A percentile compares a stretch with the other conserved stretches of the same genome.
Evolutionary conservation across 2,888 invertebrate species (phyloP).

Genomic region (Hecatera dysodea): DNA sequence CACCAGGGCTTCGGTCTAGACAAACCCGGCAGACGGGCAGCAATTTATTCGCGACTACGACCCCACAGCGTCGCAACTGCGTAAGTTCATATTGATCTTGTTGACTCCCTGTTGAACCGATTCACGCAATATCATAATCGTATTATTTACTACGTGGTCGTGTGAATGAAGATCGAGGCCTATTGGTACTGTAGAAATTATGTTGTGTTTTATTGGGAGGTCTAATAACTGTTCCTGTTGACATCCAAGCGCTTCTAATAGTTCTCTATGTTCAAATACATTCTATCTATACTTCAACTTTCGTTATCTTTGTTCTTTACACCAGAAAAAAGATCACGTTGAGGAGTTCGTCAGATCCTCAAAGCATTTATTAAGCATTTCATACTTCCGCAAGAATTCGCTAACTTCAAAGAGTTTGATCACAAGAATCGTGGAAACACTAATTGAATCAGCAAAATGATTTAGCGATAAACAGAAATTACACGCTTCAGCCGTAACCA

Average conservation of each 20-base stretch:
- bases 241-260: neutral
- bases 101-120: slow-evolving; percentile 55
- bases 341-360: neutral
- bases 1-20: slow-evolving; percentile 62
- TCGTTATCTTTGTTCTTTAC: too few species aligned
- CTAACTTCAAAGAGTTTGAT: slow-evolving; percentile 6
- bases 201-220: neutral
- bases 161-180: slow-evolving; percentile 26
- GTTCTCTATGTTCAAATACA: neutral
- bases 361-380: neutral
- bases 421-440: slow-evolving; percentile 5
- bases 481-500: slow-evolving; percentile 5
- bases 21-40: slow-evolving; percentile 55
- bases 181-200: neutral
- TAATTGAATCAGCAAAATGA: slow-evolving; percentile 27
- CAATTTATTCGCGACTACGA: slow-evolving; percentile 71
- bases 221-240: neutral
- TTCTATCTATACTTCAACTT: too few species aligned
- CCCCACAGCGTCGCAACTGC: slow-evolving; percentile 63
- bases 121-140: slow-evolving; percentile 41
- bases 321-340: neutral
- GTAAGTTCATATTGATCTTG: slow-evolving; percentile 70
- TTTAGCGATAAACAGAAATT: slow-evolving; percentile 35
- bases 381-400: neutral
- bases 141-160: slow-evolving; percentile 40